Conservation (phyloP, 2,113 vertebrate genomes). For the Perca fluviatilis region DNA sequence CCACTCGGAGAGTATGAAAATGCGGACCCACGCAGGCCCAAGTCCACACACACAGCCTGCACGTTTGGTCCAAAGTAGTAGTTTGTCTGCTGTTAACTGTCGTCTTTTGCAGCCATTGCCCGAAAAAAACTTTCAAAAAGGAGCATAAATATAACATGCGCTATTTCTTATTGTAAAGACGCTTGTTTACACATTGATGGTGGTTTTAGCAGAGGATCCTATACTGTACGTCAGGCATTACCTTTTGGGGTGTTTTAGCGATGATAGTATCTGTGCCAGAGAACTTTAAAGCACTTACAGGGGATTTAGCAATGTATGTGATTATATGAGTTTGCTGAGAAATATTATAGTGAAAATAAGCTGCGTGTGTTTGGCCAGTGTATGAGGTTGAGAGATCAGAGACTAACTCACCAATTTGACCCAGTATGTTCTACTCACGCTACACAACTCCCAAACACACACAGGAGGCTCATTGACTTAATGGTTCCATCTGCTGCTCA, state of each 20-base stretch:
- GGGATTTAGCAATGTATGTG: not conserved
- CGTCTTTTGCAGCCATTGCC: no score
- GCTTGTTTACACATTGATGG: no score
- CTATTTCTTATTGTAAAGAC: no score
- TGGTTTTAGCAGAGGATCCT: constrained; percentile 3
- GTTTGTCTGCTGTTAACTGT: no score
- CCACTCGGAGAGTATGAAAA: no score
- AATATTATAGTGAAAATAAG: not conserved
- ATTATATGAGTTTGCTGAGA: constrained; percentile 6
- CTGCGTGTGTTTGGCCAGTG: not conserved
- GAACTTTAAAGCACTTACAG: not conserved
- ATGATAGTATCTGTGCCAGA: constrained; percentile 5
- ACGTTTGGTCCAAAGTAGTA: no score
- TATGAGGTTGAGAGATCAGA: constrained; percentile 86
- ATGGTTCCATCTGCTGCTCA: constrained; percentile 90
- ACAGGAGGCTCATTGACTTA: constrained; percentile 92
- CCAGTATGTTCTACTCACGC: constrained; percentile 89
- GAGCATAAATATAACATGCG: no score
- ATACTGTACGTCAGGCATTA: not conserved
- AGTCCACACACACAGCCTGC: no score
- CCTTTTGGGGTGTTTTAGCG: not conserved
- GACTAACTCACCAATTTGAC: constrained; percentile 80
- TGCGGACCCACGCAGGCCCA: no score
- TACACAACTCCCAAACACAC: constrained; percentile 89
- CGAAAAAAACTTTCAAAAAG: no score